Conservation (phyloP, 2,113 vertebrate species). For the Natator depressus region DNA sequence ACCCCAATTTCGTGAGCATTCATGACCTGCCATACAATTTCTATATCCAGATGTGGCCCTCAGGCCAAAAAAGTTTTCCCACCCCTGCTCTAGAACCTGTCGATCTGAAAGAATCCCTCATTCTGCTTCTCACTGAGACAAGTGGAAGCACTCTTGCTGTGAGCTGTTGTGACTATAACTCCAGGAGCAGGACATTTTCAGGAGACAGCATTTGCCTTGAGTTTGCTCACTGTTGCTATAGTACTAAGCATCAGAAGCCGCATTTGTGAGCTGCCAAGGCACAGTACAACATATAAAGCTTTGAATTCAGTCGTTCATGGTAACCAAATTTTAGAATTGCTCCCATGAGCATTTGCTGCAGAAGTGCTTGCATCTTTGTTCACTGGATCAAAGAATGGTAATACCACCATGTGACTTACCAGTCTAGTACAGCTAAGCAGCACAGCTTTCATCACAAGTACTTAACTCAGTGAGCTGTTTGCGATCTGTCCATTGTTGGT, state of each 20-base stretch:
- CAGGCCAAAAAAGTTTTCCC: too few species aligned
- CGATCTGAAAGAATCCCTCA: background rate
- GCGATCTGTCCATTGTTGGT: accelerated
- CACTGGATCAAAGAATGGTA: background rate
- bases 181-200: background rate
- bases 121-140: background rate
- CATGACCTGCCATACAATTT: too few species aligned
- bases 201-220: background rate
- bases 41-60: too few species aligned
- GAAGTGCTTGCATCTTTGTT: background rate
- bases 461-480: background rate
- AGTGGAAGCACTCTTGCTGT: background rate
- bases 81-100: background rate
- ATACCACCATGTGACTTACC: background rate
- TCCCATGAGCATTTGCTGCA: background rate
- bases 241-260: background rate
- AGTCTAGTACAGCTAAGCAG: background rate
- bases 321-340: background rate
- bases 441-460: background rate
- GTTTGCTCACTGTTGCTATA: background rate
- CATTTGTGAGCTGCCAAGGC: background rate
- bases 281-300: background rate
- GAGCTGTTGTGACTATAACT: background rate
- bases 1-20: too few species aligned
- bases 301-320: background rate